Percentiles rank a stretch among this genome's conserved stretches.
phyloP scores from a whole-genome alignment of 53 echinoderm and acorn worm species.

The Paelopatides confundens region DNA sequence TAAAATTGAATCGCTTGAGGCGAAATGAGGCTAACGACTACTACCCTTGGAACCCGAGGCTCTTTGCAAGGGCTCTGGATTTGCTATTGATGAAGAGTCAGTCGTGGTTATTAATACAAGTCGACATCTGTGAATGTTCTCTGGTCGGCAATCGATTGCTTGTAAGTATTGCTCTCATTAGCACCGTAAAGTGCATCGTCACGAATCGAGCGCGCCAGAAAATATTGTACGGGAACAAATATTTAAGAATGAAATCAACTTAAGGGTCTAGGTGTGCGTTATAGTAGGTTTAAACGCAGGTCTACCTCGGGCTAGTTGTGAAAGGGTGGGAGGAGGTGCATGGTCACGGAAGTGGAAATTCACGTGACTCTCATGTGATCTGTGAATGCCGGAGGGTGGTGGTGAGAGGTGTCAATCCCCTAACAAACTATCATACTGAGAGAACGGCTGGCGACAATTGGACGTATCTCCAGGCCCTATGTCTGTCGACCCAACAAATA shows the following conservation, averaged over 20 bases:
- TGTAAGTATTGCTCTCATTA: not conserved
- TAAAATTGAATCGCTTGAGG: constrained; percentile 28
- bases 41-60: constrained; percentile 20
- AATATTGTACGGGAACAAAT: not conserved
- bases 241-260: not conserved
- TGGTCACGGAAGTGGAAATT: not conserved
- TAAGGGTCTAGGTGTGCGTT: not conserved
- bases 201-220: not conserved
- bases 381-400: not conserved
- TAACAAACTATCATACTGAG: not conserved
- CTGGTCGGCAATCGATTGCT: not conserved
- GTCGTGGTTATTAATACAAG: not conserved
- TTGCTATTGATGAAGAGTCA: not conserved
- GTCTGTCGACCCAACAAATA: not conserved
- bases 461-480: not conserved
- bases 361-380: not conserved
- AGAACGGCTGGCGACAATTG: not conserved
- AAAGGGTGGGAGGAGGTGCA: constrained; percentile 15
- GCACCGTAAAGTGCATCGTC: not conserved
- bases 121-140: not conserved
- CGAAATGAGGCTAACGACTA: constrained; percentile 3
- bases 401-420: not conserved
- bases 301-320: not conserved
- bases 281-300: not conserved
- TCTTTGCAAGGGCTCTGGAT: not conserved